phyloP scores from a whole-genome alignment of 2,113 vertebrate genomes.

The Aythya baeri region DNA sequence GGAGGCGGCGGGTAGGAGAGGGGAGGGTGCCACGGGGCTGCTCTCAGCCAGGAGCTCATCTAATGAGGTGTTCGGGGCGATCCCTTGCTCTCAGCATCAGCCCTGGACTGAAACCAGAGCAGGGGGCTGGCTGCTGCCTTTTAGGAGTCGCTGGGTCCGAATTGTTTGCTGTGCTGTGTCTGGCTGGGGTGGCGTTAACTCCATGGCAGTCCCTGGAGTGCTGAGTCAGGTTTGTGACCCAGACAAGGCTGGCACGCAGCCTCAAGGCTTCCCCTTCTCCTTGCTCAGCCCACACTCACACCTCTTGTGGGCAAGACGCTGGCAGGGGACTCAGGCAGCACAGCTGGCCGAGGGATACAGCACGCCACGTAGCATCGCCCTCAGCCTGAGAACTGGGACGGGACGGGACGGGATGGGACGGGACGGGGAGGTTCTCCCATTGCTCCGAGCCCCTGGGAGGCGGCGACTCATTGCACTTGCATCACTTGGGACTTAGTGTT shows the following conservation, averaged over 20 bases:
- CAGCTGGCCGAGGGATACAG: rapidly evolving
- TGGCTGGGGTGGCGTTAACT: rapidly evolving
- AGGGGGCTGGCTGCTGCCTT: no score
- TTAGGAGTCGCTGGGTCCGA: background rate
- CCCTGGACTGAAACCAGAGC: no score
- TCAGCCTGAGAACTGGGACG: rapidly evolving
- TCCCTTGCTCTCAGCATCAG: no score
- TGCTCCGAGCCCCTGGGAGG: background rate
- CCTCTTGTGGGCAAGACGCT: background rate
- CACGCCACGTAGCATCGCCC: rapidly evolving
- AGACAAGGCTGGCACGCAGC: rapidly evolving
- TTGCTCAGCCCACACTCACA: background rate
- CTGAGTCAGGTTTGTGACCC: background rate
- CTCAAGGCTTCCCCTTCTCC: rapidly evolving
- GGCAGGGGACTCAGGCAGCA: background rate
- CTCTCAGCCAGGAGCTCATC: background rate
- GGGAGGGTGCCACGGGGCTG: background rate
- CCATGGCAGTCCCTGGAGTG: rapidly evolving
- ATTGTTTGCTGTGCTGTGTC: background rate
- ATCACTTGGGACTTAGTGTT: rapidly evolving
- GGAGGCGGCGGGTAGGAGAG: background rate
- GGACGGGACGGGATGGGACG: rapidly evolving
- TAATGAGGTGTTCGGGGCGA: background rate
- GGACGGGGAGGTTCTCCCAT: rapidly evolving
- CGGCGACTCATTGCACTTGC: rapidly evolving